phyloP scores from a whole-genome alignment of 2,888 invertebrate species.

The Lagria hirta region DNA sequence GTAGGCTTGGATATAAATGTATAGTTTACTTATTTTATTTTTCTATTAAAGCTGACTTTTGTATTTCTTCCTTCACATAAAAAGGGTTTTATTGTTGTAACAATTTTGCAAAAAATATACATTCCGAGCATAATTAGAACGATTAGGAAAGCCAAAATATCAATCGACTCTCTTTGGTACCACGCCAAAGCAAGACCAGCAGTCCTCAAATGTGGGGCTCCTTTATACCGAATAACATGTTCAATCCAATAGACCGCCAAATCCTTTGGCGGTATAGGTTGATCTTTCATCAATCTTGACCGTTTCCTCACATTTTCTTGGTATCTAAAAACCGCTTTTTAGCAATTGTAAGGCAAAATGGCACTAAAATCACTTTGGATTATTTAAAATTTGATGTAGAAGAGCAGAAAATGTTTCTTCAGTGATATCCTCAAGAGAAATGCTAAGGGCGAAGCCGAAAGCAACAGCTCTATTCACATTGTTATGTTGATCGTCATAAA shows the following conservation, averaged over 20 bases:
- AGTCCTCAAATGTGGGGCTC: conserved; percentile 38
- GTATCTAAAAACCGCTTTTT: conserved; percentile 34
- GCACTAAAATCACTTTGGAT: conserved; percentile 31
- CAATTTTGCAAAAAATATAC: no score
- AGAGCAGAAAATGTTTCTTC: conserved; percentile 30
- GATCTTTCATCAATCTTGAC: conserved; percentile 35
- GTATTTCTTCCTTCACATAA: no score
- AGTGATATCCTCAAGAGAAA: conserved; percentile 29
- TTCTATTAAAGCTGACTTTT: no score
- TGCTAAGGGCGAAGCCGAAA: conserved; percentile 32
- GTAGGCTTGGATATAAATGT: no score
- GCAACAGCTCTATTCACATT: conserved; percentile 54
- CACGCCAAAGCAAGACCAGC: conserved; percentile 37
- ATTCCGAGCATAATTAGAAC: no score
- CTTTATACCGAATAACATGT: conserved; percentile 37
- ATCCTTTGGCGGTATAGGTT: conserved; percentile 36
- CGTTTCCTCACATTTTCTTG: conserved; percentile 28
- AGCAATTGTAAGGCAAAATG: no score
- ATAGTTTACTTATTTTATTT: no score
- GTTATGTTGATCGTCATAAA: conserved; percentile 57
- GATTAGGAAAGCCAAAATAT: conserved; percentile 16
- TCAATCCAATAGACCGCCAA: conserved; percentile 38
- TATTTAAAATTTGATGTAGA: conserved; percentile 32
- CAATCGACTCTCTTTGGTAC: conserved; percentile 33
- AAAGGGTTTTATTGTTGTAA: no score